phyloP scores from a whole-genome alignment of 1,140 invertebrate genomes.

The Luehdorfia chinensis region DNA sequence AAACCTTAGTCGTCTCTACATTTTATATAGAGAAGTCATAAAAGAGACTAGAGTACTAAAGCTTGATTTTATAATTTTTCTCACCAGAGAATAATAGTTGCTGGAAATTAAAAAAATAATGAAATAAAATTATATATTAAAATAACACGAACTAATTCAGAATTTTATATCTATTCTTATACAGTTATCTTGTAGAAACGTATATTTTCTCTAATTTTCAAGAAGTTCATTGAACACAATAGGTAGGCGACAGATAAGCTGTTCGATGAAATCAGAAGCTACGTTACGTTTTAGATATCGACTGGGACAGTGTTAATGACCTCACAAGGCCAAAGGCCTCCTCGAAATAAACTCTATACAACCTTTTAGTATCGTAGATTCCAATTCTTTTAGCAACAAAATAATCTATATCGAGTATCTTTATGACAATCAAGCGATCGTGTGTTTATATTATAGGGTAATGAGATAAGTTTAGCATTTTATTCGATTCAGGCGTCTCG shows the following conservation, averaged over 20 bases:
- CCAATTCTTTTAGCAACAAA: slow-evolving; percentile 60
- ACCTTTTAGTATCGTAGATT: slow-evolving; percentile 69
- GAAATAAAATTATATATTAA: no score
- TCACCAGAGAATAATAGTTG: no score
- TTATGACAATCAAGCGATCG: slow-evolving; percentile 51
- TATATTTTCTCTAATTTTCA: no score
- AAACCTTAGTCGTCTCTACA: no score
- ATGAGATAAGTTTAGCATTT: slow-evolving; percentile 37
- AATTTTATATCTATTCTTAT: no score
- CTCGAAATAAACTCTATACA: slow-evolving; percentile 67
- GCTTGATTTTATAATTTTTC: no score
- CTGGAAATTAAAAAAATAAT: no score
- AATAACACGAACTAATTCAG: no score
- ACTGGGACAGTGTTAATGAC: slow-evolving; percentile 60
- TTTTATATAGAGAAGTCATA: no score
- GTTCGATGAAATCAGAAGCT: slow-evolving; percentile 55
- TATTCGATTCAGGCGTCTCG: slow-evolving; percentile 33
- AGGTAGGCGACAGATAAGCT: slow-evolving; percentile 42
- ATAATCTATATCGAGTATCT: slow-evolving; percentile 66
- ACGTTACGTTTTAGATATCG: slow-evolving; percentile 67
- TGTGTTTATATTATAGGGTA: slow-evolving; percentile 33
- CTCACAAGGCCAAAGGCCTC: slow-evolving; percentile 62
- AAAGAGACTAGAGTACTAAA: no score
- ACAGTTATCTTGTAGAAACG: no score
- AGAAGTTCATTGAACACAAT: slow-evolving; percentile 36